Evolutionary conservation across 1,140 invertebrate species (phyloP), one percentile per base, ranked within the genome.

Genomic region (Linepithema humile): DNA sequence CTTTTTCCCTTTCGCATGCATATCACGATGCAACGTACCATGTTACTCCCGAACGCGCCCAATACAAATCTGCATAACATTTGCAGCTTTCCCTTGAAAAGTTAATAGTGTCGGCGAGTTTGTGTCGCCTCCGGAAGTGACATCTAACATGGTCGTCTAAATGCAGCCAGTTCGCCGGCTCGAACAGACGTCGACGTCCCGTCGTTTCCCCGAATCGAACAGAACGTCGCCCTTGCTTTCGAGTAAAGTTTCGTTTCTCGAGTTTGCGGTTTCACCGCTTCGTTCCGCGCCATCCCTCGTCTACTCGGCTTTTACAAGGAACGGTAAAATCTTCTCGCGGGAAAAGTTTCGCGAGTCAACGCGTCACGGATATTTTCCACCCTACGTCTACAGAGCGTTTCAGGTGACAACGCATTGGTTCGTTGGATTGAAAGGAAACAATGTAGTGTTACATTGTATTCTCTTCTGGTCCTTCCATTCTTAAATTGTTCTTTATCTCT

Each of bases 161-260:
- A 80, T 57, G 48, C 38, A 69, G 32, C 48, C 62, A 65, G 43
- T 20, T 77, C n/a, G 45, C 59, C 23, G 10, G 32, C 60, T 53
- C 23, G 45, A 77, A 50, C 23, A 43, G 48, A 69, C 48, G 73
- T 62, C 43, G 57, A 75, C 73, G 26, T 77, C 29, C 48, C 40
- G 29, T 48, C 57, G 73, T 29, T 69, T 80, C 64, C 17, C 26
- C 48, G 38, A 43, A 35, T 69, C 75, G 64, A 80, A 80, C 75
- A 29, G 45, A 78, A 65, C n/a, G 45, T 29, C 35, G 62, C 35
- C 50, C 2, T 12, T 35, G 23, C 35, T 67, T 69, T 69, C 50
- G 75, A 80, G 69, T 80, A 48, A 80, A 80, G 62, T 80, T 80
- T 78, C 60, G 45, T 29, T 78, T 15, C 48, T 55, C 48, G 38